Percentiles rank a stretch among this genome's conserved stretches.
These are phyloP conservation scores for Abramis brama DNA, from an alignment of 2,113 vertebrate species.

Conservation along the genomic window DNA sequence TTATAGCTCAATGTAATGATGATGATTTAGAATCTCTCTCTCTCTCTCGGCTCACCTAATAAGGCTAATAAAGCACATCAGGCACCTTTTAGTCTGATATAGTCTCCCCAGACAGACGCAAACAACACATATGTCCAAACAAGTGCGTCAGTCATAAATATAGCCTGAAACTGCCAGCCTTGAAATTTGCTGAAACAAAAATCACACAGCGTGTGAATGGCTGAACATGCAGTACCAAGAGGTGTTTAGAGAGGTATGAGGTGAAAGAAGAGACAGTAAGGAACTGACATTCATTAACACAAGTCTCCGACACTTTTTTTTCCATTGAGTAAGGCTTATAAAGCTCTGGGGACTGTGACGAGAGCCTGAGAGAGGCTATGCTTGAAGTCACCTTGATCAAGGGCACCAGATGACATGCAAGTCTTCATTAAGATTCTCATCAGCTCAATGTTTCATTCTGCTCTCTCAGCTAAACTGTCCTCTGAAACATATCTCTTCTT, in stretches of 20 bases:
- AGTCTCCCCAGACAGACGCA: slow-evolving; percentile 42
- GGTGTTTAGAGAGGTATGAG: background rate
- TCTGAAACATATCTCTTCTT: background rate
- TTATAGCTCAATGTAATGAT: background rate
- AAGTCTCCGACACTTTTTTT: background rate
- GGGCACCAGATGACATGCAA: background rate
- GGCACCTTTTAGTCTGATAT: slow-evolving; percentile 23
- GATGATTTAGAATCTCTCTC: background rate
- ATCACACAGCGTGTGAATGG: background rate
- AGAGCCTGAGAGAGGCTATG: background rate
- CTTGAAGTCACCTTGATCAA: slow-evolving; percentile 31
- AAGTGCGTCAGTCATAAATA: slow-evolving; percentile 32
- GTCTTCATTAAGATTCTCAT: slow-evolving; percentile 32
- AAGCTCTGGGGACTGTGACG: slow-evolving; percentile 6
- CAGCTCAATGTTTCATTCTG: background rate
- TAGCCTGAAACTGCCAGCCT: background rate
- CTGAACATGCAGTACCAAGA: background rate
- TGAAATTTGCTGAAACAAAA: background rate
- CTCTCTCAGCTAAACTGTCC: background rate
- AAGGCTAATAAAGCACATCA: slow-evolving; percentile 32
- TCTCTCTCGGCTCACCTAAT: slow-evolving; percentile 14
- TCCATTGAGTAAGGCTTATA: background rate
- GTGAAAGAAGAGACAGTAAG: background rate
- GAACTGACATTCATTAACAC: slow-evolving; percentile 19
- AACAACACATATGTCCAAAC: slow-evolving; percentile 43